A percentile compares a stretch with the other conserved stretches of the same genome.
Conservation (phyloP, 2,797 vertebrate genomes). For the Muscicapa comitata region DNA sequence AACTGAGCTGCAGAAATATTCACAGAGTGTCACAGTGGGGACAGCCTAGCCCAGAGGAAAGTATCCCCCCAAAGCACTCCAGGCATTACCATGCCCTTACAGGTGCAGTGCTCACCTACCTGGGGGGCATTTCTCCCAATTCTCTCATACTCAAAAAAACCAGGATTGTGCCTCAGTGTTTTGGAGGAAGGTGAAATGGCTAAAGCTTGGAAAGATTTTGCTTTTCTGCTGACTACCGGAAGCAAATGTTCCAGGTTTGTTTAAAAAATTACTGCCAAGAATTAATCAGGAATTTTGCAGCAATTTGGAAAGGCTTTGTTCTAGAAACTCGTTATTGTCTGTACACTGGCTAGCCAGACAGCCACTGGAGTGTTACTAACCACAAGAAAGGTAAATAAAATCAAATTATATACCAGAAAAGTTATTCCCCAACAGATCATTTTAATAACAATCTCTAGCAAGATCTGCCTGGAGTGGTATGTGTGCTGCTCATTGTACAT, state of each 20-base stretch:
- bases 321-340: background rate
- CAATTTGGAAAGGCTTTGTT: background rate
- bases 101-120: background rate
- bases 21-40: background rate
- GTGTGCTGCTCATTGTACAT: rapidly evolving
- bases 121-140: background rate
- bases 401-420: background rate
- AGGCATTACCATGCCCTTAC: background rate
- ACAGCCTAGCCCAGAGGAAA: background rate
- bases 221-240: background rate
- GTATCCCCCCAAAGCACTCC: background rate
- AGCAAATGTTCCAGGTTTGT: background rate
- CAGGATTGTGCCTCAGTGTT: background rate
- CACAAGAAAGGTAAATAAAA: background rate
- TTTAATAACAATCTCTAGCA: background rate
- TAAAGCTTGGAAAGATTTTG: background rate
- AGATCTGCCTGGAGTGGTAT: background rate
- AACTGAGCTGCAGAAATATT: background rate
- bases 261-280: background rate
- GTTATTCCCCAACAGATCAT: background rate
- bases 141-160: background rate
- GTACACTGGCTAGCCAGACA: background rate
- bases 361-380: background rate
- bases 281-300: background rate
- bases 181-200: background rate